phyloP scores from a whole-genome alignment of 2,888 invertebrate species.

The Agrochola lota region DNA sequence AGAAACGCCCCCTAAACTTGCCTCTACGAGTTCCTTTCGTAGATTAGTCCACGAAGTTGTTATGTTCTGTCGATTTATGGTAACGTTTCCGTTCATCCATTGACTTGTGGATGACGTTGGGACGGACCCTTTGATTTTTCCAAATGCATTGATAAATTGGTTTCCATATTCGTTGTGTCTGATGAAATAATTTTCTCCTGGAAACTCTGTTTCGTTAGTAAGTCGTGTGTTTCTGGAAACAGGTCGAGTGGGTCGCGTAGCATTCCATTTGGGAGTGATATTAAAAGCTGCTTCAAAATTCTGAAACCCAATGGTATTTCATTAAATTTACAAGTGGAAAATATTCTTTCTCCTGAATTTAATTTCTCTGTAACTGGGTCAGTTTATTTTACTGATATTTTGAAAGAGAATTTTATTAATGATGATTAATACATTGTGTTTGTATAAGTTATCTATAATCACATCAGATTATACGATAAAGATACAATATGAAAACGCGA shows the following conservation, averaged over 20 bases:
- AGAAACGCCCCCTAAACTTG: conserved; percentile 87
- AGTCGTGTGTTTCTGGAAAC: neutral
- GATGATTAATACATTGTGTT: no score
- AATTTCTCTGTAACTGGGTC: neutral
- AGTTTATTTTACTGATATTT: neutral
- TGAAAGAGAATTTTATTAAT: neutral
- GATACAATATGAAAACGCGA: neutral
- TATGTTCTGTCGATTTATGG: conserved; percentile 88
- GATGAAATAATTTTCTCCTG: conserved; percentile 79
- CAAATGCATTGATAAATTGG: conserved; percentile 79
- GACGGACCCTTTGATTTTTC: conserved; percentile 67
- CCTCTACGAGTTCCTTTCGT: conserved; percentile 85
- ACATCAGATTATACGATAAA: neutral
- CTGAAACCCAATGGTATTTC: conserved; percentile 67
- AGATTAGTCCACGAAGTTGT: conserved; percentile 91
- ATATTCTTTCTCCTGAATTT: neutral
- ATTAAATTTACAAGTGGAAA: neutral
- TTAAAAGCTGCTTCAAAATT: conserved; percentile 85
- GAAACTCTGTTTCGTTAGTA: conserved; percentile 74
- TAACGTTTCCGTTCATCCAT: conserved; percentile 78
- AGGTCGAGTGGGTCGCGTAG: conserved; percentile 61
- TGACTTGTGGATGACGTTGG: conserved; percentile 79
- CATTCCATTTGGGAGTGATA: conserved; percentile 89
- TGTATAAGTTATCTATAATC: no score
- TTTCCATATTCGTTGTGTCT: conserved; percentile 91